Conservation (phyloP, 2,888 invertebrate species). For the Taenaris catops region DNA sequence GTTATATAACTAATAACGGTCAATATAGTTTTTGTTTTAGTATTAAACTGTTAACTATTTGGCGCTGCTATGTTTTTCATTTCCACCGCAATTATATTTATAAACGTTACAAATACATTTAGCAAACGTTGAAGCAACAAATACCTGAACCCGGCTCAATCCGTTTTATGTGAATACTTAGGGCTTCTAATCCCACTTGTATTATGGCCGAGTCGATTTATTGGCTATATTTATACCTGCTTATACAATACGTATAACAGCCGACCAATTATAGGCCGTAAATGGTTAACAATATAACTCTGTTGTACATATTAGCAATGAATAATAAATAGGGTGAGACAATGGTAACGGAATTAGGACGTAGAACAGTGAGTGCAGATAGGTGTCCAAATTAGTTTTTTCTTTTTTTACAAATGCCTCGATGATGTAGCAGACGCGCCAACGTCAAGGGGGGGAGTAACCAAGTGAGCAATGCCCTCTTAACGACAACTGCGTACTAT, state of each 20-base stretch:
- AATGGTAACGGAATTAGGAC: slow-evolving; percentile 69
- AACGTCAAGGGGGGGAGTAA: slow-evolving; percentile 42
- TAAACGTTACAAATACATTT: too few relatives aligned
- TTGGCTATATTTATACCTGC: slow-evolving; percentile 1
- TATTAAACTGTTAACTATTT: too few relatives aligned
- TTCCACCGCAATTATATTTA: too few relatives aligned
- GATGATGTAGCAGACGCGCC: slow-evolving; percentile 49
- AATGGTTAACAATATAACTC: slow-evolving; percentile 53
- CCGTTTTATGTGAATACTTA: background rate
- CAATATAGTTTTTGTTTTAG: too few relatives aligned
- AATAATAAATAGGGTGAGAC: slow-evolving; percentile 57
- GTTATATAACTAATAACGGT: too few relatives aligned
- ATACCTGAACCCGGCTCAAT: background rate
- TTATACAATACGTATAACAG: background rate
- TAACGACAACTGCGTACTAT: slow-evolving; percentile 67
- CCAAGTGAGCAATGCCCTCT: slow-evolving; percentile 75
- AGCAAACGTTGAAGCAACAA: too few relatives aligned
- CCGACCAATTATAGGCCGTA: slow-evolving; percentile 31
- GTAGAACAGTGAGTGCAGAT: slow-evolving; percentile 60
- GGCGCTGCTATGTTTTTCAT: too few relatives aligned
- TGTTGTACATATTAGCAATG: slow-evolving; percentile 58
- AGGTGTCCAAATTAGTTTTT: slow-evolving; percentile 30
- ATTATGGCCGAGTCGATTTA: background rate
- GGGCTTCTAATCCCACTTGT: slow-evolving; percentile 1
- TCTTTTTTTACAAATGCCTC: slow-evolving; percentile 20